Conservation (phyloP, 2,797 vertebrate genomes). For the Holocentrus rufus region DNA sequence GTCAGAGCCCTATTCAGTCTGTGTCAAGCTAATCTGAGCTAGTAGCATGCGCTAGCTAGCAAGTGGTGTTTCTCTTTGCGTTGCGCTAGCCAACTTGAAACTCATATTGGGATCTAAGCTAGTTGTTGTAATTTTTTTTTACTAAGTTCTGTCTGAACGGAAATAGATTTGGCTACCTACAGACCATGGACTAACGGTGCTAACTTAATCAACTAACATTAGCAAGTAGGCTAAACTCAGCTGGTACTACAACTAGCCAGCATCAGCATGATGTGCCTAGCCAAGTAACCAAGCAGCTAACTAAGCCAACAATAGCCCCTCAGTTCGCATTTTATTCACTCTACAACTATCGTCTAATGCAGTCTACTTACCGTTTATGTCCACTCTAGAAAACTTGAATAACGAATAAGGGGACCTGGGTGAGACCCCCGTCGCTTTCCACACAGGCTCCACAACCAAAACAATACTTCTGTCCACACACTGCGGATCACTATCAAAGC, state of each 20-base stretch:
- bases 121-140: not conserved
- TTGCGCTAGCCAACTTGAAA: constrained; percentile 63
- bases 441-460: constrained; percentile 89
- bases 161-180: not conserved
- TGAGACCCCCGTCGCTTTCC: constrained; percentile 82
- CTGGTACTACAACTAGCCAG: constrained; percentile 70
- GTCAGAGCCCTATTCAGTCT: constrained; percentile 51
- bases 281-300: constrained; percentile 72
- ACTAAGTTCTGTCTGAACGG: not conserved
- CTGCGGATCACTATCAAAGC: constrained; percentile 87
- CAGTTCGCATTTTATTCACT: constrained; percentile 68
- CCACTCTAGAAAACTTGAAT: constrained; percentile 83
- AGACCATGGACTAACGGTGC: constrained; percentile 7
- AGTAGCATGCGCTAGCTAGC: constrained; percentile 81
- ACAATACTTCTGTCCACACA: constrained; percentile 90
- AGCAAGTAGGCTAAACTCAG: constrained; percentile 62
- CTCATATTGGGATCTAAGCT: constrained; percentile 40
- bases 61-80: constrained; percentile 52
- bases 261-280: constrained; percentile 74
- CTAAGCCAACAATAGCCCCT: constrained; percentile 79
- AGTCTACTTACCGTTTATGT: constrained; percentile 90
- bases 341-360: constrained; percentile 40
- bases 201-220: constrained; percentile 11
- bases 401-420: constrained; percentile 81
- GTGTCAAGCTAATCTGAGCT: constrained; percentile 78